Evolutionary conservation across 2,888 invertebrate species (phyloP).

Genomic region (Ochropleura leucogaster): DNA sequence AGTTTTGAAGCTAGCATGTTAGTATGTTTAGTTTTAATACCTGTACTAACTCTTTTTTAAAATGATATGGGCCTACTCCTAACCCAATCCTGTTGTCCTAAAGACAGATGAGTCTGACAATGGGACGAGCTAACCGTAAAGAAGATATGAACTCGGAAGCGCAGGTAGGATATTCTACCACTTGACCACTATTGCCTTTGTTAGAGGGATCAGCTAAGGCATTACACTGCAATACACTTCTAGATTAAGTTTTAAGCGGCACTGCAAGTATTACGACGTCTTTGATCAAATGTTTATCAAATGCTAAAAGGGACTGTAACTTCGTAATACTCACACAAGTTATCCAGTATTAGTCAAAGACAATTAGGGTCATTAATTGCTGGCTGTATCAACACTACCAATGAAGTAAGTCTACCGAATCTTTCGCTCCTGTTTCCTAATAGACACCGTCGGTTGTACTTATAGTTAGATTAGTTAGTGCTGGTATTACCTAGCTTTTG

Average conservation of each 20-base stretch:
- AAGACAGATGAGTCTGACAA: no score
- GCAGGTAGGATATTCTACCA: no score
- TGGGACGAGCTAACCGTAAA: no score
- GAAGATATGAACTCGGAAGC: no score
- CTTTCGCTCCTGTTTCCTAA: conserved; percentile 13
- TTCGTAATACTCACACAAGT: background rate
- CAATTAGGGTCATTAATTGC: conserved; percentile 38
- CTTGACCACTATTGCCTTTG: background rate
- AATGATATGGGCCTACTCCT: no score
- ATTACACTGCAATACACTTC: background rate
- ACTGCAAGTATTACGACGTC: background rate
- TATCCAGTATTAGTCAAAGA: background rate
- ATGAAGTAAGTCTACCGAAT: conserved; percentile 10
- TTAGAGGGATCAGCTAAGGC: background rate
- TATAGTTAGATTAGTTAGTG: background rate
- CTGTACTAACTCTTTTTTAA: background rate
- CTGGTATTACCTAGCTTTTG: conserved; percentile 11
- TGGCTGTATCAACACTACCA: conserved; percentile 2
- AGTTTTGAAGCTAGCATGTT: background rate
- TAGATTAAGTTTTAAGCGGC: background rate
- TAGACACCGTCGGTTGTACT: conserved; percentile 12
- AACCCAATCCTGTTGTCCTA: no score
- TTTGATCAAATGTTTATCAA: background rate
- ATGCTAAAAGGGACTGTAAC: background rate
- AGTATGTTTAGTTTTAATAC: background rate